Evolutionary conservation across 2,888 invertebrate genomes (phyloP), one percentile per base, ranked within the genome.

Genomic region (Tryphoninae sp.): DNA sequence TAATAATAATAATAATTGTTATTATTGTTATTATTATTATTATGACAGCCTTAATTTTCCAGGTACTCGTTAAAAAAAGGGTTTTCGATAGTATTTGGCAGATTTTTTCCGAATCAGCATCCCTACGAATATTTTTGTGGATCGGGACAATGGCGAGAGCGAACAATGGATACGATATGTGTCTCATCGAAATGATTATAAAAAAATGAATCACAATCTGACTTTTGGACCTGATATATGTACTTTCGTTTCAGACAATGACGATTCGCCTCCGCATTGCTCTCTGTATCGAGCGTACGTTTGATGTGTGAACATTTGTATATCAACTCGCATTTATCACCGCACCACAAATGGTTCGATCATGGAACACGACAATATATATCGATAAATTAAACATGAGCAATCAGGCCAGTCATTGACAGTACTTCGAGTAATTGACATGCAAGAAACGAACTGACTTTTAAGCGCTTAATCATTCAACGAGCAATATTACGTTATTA

Each of bases 341-440:
- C 49, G 64, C 59, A 33, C 42, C 11, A 9, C 45, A 51, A 40
- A 68, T 74, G 62, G 53, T 62, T 67, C 65, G 67, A 73, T 61
- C 26, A 33, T 45, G 67, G n/a, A 6, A 23, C 65, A 45, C 71
- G 22, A 67, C 55, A 69, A 45, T 59, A 71, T 81, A 69, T 13
- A 51, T 62, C 51, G 69, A 78, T 78, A 73, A 81, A 81, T 78
- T 74, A 78, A 74, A 78, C 65, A 78, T 69, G 80, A 74, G 42
- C 26, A 45, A 51, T 68, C 69, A 64, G 40, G 4, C 69, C 42
- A 78, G 73, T 81, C 73, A 58, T 81, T 78, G 73, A 58, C 81
- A 71, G 73, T 26, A 55, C 23, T 64, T 81, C 74, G 74, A 81
- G 69, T 81, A 77, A 81, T 68, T 69, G 58, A 26, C 42, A 40